phyloP scores from a whole-genome alignment of 2,888 invertebrate genomes.

The Polietes domitor region DNA sequence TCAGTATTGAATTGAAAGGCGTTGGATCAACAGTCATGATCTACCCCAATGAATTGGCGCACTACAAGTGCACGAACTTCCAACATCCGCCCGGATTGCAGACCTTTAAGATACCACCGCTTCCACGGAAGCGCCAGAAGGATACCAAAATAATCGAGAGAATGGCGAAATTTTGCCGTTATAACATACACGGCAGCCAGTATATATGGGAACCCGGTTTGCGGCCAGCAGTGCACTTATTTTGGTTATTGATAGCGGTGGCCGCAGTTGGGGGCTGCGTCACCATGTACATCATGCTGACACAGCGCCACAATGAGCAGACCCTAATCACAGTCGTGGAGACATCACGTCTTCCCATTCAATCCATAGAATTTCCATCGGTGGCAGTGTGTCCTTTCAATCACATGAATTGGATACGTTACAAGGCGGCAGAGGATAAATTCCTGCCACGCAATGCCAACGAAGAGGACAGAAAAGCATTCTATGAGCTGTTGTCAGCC shows the following conservation, averaged over 20 bases:
- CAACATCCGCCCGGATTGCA: background rate
- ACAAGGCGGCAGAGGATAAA: constrained; percentile 69
- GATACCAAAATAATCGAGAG: background rate
- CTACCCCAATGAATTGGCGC: background rate
- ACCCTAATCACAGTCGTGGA: constrained; percentile 76
- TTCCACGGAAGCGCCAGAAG: background rate
- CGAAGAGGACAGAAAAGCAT: constrained; percentile 67
- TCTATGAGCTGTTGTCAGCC: constrained; percentile 68
- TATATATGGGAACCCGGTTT: background rate
- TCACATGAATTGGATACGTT: constrained; percentile 73
- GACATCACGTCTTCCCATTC: constrained; percentile 74
- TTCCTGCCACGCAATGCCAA: constrained; percentile 72
- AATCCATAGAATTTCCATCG: constrained; percentile 74
- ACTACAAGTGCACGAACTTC: background rate
- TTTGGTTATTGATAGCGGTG: constrained; percentile 74
- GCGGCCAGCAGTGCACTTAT: background rate
- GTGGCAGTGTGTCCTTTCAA: constrained; percentile 75
- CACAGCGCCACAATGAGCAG: constrained; percentile 70
- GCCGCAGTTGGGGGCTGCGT: constrained; percentile 70
- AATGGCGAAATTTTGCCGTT: background rate
- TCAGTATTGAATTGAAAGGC: too few species aligned
- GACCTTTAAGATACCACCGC: background rate
- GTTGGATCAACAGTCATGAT: background rate
- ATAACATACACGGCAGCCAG: background rate
- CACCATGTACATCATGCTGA: constrained; percentile 72